Evolutionary conservation across 1,140 invertebrate genomes (phyloP).

Genomic region (Apis cerana): DNA sequence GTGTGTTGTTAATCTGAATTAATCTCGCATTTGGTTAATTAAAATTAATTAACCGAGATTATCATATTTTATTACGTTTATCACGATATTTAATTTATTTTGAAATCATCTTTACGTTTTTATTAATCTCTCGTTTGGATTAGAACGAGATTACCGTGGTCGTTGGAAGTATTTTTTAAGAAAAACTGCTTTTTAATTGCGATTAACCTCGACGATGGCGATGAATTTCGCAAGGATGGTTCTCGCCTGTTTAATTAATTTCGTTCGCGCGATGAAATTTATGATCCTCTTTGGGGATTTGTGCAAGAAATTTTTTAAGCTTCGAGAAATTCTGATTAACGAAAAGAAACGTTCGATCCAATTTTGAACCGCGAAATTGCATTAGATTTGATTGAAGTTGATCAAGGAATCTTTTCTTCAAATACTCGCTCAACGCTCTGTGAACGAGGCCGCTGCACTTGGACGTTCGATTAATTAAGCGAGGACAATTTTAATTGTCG

Average conservation of each 20-base stretch:
- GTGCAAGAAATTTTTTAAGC: neutral
- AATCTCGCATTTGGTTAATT: too few species aligned
- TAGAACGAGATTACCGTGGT: neutral
- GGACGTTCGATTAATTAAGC: neutral
- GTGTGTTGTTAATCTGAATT: too few species aligned
- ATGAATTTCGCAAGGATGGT: neutral
- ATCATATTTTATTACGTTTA: too few species aligned
- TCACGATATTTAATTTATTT: too few species aligned
- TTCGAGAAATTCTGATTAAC: neutral
- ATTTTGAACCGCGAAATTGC: neutral
- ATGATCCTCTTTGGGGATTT: neutral
- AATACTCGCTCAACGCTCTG: neutral
- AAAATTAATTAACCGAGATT: too few species aligned
- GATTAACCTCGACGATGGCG: neutral
- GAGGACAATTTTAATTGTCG: neutral
- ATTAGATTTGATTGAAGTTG: neutral
- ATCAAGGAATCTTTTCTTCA: neutral
- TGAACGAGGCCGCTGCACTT: neutral
- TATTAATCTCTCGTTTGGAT: neutral
- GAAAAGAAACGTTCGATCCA: neutral
- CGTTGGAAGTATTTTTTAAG: too few species aligned
- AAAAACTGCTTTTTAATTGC: neutral
- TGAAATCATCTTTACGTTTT: too few species aligned
- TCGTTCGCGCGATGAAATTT: neutral
- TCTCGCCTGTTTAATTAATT: conserved; percentile 15